These are phyloP conservation scores for Meriones psammophilus DNA, from an alignment of 2,797 vertebrate genomes.

Conservation along the genomic window DNA sequence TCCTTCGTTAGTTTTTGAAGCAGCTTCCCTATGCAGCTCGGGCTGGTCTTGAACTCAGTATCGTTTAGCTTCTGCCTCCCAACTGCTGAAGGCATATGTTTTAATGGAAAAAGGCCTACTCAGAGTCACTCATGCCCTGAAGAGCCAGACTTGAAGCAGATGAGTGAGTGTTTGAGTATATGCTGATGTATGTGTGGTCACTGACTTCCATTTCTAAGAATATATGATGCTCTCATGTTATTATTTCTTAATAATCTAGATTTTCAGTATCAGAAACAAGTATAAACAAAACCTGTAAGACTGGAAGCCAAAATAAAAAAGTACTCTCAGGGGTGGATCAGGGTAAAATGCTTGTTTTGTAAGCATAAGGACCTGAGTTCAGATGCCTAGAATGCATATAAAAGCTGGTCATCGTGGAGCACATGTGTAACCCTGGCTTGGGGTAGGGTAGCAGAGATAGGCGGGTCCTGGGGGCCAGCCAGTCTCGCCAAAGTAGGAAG, in stretches of 20 bases:
- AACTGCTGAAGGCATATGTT: not conserved
- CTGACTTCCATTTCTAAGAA: constrained; percentile 56
- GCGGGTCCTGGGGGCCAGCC: not conserved
- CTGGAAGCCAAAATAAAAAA: constrained; percentile 1
- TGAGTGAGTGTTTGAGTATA: not conserved
- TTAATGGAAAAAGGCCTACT: constrained; percentile 30
- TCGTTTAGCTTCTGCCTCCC: not conserved
- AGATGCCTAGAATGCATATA: not conserved
- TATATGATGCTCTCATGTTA: not conserved
- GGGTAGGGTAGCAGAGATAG: not conserved
- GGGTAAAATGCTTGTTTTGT: not conserved
- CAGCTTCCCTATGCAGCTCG: not conserved
- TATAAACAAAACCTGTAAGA: constrained; percentile 10
- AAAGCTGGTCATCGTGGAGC: not conserved
- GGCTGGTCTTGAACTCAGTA: not conserved
- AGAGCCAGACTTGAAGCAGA: constrained; percentile 23
- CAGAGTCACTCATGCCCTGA: not conserved
- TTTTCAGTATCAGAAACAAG: constrained; percentile 49
- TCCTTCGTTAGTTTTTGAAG: not conserved
- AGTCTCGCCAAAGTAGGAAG: not conserved
- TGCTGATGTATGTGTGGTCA: not conserved
- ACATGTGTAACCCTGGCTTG: not conserved
- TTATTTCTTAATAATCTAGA: constrained; percentile 33
- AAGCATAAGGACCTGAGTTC: not conserved
- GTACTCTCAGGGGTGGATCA: not conserved